Base-by-base conservation (phyloP, 2,797 vertebrate species). In the Urocyon cinereoargenteus region DNA sequence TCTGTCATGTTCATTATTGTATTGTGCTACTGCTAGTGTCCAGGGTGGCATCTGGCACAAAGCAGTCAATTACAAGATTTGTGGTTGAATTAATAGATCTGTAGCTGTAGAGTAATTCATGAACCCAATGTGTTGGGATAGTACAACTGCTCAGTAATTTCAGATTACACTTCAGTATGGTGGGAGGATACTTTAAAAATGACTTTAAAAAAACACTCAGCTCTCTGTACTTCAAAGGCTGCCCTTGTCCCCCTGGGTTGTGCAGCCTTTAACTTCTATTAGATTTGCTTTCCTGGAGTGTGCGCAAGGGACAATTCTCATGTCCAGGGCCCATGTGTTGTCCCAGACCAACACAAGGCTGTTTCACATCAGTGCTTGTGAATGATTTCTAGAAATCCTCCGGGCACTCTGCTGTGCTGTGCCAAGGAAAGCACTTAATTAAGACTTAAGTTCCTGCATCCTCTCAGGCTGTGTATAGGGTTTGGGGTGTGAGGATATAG, bases 311-410 rank as follows among this genome's bases (percentile, higher is more conserved):
- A 21, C 26, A 22, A 1, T 4, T 16, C 51, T 72, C 1, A 0
- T 0, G 1, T 51, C 92, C 55, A 62, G n/a, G 75, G 11, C 31
- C 64, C n/a, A 12, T 59, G 49, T 51, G 72, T 84, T 51, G 72
- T 84, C 83, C 45, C 75, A 66, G 70, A 31, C 22, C n/a, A 53
- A 78, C 62, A 19, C 6, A 59, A 53, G 86, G 26, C 77, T 89
- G 66, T 55, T 92, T 95, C 13, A 3, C 55, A 26, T 45, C n/a
- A 45, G 45, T 2, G 12, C 59, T 91, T n/a, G 18, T 24, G n/a
- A 1, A 2, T 45, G 89, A 81, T 64, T 85, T 84, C 95, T 57
- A 40, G 70, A 95, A 85, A 77, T 53, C 85, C 89, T 82, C 75
- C 1, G 13, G 93, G 84, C 4, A 2, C 92, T 81, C 59, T 19